Evolutionary conservation across 2,888 invertebrate genomes (phyloP).

Genomic region (Tuta absoluta): DNA sequence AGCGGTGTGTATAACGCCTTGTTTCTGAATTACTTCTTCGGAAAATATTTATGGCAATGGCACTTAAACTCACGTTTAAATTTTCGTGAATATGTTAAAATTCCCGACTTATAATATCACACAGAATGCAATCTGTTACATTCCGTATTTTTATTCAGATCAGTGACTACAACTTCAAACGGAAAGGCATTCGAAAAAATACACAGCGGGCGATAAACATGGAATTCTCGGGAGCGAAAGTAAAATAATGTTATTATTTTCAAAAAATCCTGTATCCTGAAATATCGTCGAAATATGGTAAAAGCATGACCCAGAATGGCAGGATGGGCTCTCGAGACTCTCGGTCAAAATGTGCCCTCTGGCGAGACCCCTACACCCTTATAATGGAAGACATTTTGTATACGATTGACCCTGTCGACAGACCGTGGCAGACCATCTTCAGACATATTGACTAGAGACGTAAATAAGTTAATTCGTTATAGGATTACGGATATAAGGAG

Average conservation of each 20-base stretch:
- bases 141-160: too few relatives aligned
- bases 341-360: conserved; percentile 7
- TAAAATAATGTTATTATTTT: background rate
- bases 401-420: background rate
- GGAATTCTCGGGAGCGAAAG: background rate
- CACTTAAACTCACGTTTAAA: too few relatives aligned
- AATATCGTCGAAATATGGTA: conserved; percentile 12
- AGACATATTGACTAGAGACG: background rate
- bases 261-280: conserved; percentile 4
- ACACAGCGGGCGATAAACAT: background rate
- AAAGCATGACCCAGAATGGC: background rate
- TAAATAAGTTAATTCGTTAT: too few relatives aligned
- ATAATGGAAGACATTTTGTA: conserved; percentile 13
- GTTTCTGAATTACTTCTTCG: too few relatives aligned
- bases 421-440: background rate
- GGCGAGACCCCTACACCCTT: background rate
- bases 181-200: background rate
- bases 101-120: too few relatives aligned
- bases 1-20: too few relatives aligned
- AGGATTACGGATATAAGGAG: too few relatives aligned
- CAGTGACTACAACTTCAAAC: too few relatives aligned
- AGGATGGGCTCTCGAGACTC: background rate
- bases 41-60: too few relatives aligned
- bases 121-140: too few relatives aligned
- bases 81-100: too few relatives aligned